A percentile compares a stretch with the other conserved stretches of the same genome.
Evolutionary conservation across 2,888 invertebrate species (phyloP).

Genomic region (Mimachlamys varia): DNA sequence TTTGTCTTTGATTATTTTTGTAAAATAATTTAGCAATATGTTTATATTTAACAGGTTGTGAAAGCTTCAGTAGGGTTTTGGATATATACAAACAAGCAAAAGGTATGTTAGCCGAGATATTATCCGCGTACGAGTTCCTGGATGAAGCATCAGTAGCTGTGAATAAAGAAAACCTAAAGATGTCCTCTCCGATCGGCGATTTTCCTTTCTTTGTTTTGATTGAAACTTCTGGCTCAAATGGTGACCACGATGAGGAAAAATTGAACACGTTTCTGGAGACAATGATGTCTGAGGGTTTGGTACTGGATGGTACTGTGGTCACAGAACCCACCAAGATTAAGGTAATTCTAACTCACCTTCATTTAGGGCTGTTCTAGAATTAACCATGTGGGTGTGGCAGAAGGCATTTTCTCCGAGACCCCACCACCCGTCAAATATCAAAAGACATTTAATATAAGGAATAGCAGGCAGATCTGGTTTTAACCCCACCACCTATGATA

Average conservation of each 20-base stretch:
- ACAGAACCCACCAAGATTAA: conserved; percentile 92
- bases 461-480: too few species aligned
- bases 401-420: too few species aligned
- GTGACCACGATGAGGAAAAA: conserved; percentile 93
- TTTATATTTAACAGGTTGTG: conserved; percentile 85
- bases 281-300: conserved; percentile 88
- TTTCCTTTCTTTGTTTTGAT: conserved; percentile 79
- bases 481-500: too few species aligned
- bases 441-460: too few species aligned
- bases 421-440: too few species aligned
- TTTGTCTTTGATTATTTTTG: too few species aligned
- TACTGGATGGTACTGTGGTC: conserved; percentile 92
- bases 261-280: conserved; percentile 89
- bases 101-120: conserved; percentile 90
- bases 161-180: conserved; percentile 85
- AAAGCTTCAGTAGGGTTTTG: conserved; percentile 90
- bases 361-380: too few species aligned
- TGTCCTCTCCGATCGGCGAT: conserved; percentile 82
- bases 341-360: conserved; percentile 81
- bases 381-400: too few species aligned
- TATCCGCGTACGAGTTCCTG: conserved; percentile 98
- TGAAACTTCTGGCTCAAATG: conserved; percentile 88
- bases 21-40: too few species aligned
- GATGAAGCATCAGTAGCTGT: conserved; percentile 89
- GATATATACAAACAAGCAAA: conserved; percentile 90